phyloP scores from a whole-genome alignment of 2,888 invertebrate genomes.

The Reticulitermes lucifugus region DNA sequence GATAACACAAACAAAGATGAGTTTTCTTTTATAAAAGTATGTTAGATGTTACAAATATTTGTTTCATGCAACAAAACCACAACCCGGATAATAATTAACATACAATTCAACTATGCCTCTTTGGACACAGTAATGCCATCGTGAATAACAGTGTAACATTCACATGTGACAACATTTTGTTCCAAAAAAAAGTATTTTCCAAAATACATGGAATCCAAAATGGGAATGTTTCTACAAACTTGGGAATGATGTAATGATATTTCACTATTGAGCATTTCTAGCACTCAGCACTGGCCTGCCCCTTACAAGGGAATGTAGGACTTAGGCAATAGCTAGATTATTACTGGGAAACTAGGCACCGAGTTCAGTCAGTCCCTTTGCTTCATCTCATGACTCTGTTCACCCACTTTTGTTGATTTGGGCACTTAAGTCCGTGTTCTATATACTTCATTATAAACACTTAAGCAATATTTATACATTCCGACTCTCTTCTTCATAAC shows the following conservation, averaged over 20 bases:
- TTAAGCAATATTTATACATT: not conserved
- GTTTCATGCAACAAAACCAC: conserved; percentile 16
- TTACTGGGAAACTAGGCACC: conserved; percentile 27
- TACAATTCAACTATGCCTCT: not conserved
- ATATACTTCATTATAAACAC: not conserved
- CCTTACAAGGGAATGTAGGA: not conserved
- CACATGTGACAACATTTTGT: not conserved
- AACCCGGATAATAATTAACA: conserved; percentile 20
- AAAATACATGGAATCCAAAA: conserved; percentile 38
- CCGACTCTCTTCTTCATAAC: not conserved
- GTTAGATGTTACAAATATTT: conserved; percentile 7
- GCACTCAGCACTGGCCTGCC: conserved; percentile 6
- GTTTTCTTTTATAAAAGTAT: not conserved
- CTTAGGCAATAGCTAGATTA: conserved; percentile 31
- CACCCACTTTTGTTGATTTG: conserved; percentile 29
- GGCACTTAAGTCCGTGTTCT: not conserved
- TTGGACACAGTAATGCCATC: not conserved
- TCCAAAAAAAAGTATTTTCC: conserved; percentile 15
- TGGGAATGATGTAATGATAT: conserved; percentile 32
- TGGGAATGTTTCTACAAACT: conserved; percentile 35
- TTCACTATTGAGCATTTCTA: conserved; percentile 28
- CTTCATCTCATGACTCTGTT: not conserved
- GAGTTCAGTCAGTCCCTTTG: conserved; percentile 12
- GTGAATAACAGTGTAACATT: conserved; percentile 7
- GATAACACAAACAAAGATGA: not conserved